These are phyloP conservation scores for Cerceris ruficornis DNA, from an alignment of 2,888 invertebrate species.

Conservation along the genomic window DNA sequence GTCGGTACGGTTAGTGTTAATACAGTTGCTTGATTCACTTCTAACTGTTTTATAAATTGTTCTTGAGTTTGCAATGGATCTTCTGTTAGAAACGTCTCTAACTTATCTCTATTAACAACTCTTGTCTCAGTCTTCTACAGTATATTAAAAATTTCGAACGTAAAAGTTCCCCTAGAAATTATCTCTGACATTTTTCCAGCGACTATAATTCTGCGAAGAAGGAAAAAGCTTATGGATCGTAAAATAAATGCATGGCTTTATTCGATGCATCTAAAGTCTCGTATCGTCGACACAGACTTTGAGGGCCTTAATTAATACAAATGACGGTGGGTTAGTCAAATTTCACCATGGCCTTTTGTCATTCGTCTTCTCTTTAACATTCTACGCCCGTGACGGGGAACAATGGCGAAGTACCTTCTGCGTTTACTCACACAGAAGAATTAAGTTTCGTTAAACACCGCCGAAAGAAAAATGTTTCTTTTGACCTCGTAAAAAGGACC, in stretches of 20 bases:
- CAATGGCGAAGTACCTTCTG: not conserved
- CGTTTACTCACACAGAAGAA: constrained; percentile 5
- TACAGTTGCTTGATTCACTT: too few relatives aligned
- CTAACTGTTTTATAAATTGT: too few relatives aligned
- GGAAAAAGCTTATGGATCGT: constrained; percentile 13
- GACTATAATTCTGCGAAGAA: too few relatives aligned
- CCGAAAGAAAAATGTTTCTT: not conserved
- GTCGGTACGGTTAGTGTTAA: too few relatives aligned
- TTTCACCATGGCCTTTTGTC: not conserved
- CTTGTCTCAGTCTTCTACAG: too few relatives aligned
- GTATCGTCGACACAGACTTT: not conserved
- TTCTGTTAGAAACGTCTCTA: too few relatives aligned
- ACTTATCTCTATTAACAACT: too few relatives aligned
- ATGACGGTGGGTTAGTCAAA: constrained; percentile 3
- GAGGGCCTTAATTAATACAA: constrained; percentile 7
- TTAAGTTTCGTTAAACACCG: not conserved
- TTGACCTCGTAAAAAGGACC: not conserved
- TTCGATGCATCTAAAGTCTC: not conserved
- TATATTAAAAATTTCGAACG: too few relatives aligned
- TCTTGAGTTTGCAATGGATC: too few relatives aligned
- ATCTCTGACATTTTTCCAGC: too few relatives aligned
- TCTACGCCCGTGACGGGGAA: not conserved
- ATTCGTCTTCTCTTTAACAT: not conserved
- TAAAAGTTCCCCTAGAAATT: too few relatives aligned
- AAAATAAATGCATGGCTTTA: constrained; percentile 25